Percentiles rank a stretch among this genome's conserved stretches.
phyloP scores from a whole-genome alignment of 2,113 vertebrate genomes.

The Oxyruncus cristatus region DNA sequence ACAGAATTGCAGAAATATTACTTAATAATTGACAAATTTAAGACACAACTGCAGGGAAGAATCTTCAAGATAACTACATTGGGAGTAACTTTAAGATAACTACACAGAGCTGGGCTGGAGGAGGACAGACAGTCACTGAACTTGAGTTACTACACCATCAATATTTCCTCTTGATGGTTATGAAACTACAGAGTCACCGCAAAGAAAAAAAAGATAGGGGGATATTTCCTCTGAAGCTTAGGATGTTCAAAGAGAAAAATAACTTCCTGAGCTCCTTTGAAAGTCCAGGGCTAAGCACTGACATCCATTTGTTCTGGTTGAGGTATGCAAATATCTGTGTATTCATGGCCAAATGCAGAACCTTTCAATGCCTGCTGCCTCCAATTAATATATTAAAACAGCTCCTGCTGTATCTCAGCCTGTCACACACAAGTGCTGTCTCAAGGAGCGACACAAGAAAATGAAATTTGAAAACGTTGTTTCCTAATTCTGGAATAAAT shows the following conservation, averaged over 20 bases:
- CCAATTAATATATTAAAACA: slow-evolving; percentile 26
- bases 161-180: not conserved
- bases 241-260: not conserved
- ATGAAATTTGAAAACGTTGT: not conserved
- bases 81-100: not conserved
- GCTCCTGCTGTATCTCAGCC: not conserved
- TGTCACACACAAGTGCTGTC: not conserved
- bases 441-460: not conserved
- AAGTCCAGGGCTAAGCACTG: not conserved
- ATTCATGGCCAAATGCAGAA: not conserved
- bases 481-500: slow-evolving; percentile 17
- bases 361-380: not conserved
- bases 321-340: not conserved
- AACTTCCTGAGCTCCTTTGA: not conserved
- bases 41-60: not conserved
- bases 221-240: not conserved
- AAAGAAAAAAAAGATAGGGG: not conserved
- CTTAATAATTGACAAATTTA: not conserved
- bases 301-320: slow-evolving; percentile 20
- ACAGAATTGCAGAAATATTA: not conserved
- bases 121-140: not conserved
- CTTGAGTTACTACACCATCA: not conserved
- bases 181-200: not conserved
- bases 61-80: not conserved
- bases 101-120: not conserved